These are phyloP conservation scores for Osmerus mordax DNA, from an alignment of 2,113 vertebrate species.

Conservation along the genomic window DNA sequence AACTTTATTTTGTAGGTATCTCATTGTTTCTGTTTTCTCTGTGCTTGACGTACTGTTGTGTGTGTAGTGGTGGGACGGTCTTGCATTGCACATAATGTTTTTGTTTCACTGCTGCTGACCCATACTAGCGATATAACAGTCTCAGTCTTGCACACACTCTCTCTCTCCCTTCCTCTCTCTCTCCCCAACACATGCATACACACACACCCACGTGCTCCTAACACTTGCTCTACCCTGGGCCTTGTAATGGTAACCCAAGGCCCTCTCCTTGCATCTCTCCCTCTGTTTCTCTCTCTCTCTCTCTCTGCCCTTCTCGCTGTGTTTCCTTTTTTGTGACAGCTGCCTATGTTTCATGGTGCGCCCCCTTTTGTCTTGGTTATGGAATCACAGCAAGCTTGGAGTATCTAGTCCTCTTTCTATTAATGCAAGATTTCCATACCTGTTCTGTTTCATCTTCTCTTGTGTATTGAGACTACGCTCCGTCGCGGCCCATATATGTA, in stretches of 20 bases:
- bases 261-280: slow-evolving; percentile 49
- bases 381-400: slow-evolving; percentile 89
- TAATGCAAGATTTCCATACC: slow-evolving; percentile 72
- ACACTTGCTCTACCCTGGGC: slow-evolving; percentile 69
- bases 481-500: slow-evolving; percentile 74
- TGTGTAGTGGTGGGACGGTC: slow-evolving; percentile 86
- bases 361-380: slow-evolving; percentile 85
- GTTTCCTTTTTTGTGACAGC: slow-evolving; percentile 59
- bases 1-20: slow-evolving; percentile 36
- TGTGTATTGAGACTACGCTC: slow-evolving; percentile 66
- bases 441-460: slow-evolving; percentile 65
- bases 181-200: slow-evolving; percentile 54
- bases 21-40: slow-evolving; percentile 79
- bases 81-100: slow-evolving; percentile 75
- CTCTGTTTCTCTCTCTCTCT: slow-evolving; percentile 23
- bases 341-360: slow-evolving; percentile 77
- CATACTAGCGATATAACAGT: slow-evolving; percentile 55
- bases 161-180: slow-evolving; percentile 53
- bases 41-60: slow-evolving; percentile 91
- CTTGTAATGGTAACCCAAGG: slow-evolving; percentile 84
- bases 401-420: slow-evolving; percentile 73
- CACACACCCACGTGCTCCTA: slow-evolving; percentile 69
- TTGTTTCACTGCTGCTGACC: slow-evolving; percentile 67
- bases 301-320: slow-evolving; percentile 47
- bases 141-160: slow-evolving; percentile 50